These are phyloP conservation scores for Atrina japonica DNA, from an alignment of 2,888 invertebrate genomes.

Conservation along the genomic window DNA sequence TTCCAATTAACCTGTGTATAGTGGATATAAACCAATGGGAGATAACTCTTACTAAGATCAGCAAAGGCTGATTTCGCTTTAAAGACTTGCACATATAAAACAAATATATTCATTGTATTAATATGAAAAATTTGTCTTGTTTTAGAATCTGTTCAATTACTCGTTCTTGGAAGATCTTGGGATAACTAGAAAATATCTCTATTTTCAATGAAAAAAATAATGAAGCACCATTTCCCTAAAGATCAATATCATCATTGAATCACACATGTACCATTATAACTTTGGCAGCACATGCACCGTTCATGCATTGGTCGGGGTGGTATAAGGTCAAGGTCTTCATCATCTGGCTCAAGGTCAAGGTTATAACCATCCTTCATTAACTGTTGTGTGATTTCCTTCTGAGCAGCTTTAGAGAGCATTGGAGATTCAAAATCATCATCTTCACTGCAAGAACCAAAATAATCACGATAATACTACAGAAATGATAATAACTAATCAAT, in stretches of 20 bases:
- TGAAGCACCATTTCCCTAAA: slow-evolving; percentile 2
- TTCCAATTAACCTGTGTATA: no score
- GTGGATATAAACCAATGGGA: no score
- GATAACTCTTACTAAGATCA: no score
- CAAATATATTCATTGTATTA: no score
- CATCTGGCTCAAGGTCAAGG: slow-evolving; percentile 84
- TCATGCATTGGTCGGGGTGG: slow-evolving; percentile 81
- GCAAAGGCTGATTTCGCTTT: no score
- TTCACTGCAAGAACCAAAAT: slow-evolving; percentile 74
- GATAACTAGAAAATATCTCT: no score
- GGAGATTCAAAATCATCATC: slow-evolving; percentile 80
- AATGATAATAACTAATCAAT: background rate
- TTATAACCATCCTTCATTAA: slow-evolving; percentile 84
- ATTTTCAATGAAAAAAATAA: no score
- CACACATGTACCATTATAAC: slow-evolving; percentile 51
- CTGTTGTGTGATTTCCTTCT: slow-evolving; percentile 84
- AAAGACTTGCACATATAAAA: no score
- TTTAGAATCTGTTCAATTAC: no score
- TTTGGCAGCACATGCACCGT: slow-evolving; percentile 81
- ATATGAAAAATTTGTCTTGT: no score
- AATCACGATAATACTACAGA: slow-evolving; percentile 70
- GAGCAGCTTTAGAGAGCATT: slow-evolving; percentile 81
- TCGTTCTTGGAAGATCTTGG: no score
- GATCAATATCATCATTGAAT: slow-evolving; percentile 47
- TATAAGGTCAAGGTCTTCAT: slow-evolving; percentile 82